Evolutionary conservation across 2,113 vertebrate genomes (phyloP), one percentile per base, ranked within the genome.

Genomic region (Dromiciops gliroides): DNA sequence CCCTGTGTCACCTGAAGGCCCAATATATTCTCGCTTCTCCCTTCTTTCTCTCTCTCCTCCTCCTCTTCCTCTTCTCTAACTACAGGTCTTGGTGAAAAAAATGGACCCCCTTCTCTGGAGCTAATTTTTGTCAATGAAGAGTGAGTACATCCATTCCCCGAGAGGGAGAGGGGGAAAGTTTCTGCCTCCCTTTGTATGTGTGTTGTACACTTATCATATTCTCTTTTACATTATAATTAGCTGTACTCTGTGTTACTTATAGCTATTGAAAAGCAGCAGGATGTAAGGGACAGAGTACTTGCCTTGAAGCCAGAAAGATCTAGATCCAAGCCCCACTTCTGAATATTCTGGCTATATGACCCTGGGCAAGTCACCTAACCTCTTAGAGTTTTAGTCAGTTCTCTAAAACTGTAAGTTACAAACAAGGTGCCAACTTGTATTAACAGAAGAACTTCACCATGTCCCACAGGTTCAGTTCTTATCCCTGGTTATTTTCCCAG

Each of bases 61-160:
- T 93, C 83, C 83, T 95, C 52, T 28, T 31, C 91, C 67, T 23
- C 37, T 14, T 91, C 95, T 90, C 95, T 94, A 24, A 0, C 97
- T 95, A 24, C 96, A 99, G 99, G 97, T 98, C 97, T 98, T 7
- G 96, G 96, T 0, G 97, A 96, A 93, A 98, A 98, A 60, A 98
- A 91, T 0, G 91, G 98, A 47, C 98, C 98, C 0, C 96, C 98
- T 51, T 98, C 99, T 2, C 97, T 99, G 98, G 99, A 99, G 94
- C 98, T 99, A 96, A 98, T 99, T 96, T 99, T 99, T 96, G 97
- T 98, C 98, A 99, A 98, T 97, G 98, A 99, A 98, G 98, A 99
- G 99, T 99, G 98, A 99, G 99, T 98, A 98, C 90, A 97, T 94
- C 67, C 16, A 48, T 93, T 96, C 50, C 95, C 37, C 16, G 9